Base-by-base conservation (phyloP, 2,797 vertebrate genomes). In the Natrix natrix region DNA sequence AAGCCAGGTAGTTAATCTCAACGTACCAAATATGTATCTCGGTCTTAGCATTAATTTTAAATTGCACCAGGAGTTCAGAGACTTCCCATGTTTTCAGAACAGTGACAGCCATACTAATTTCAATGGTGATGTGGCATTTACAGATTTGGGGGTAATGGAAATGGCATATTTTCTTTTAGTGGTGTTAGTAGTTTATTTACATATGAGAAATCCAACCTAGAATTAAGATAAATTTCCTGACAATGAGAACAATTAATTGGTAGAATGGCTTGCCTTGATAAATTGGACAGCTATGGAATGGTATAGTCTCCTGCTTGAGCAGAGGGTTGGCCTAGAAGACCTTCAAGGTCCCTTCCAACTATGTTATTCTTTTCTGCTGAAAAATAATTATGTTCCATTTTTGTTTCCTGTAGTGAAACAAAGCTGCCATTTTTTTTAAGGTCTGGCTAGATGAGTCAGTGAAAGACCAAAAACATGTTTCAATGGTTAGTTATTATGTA, bases 401-500 rank as follows among this genome's bases (percentile, higher is more conserved):
- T 14, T 14, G 13, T 60, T 90, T 3, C 32, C 11, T 54, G 4
- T 17, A 26, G 4, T 90, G 32, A 69, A 90, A 87, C 8, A 87
- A 13, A 48, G 12, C 32, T 56, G 5, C 83, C n/a, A 57, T 57
- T 13, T 86, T 28, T 54, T 86, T 52, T 13, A 24, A 55, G 0
- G 5, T 22, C 48, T 37, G 28, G 7, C 88, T 32, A 28, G 69
- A 32, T n/a, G 22, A 61, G 3, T 16, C 3, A 63, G 57, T 83
- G 57, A 28, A 59, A 11, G n/a, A 28, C 2, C n/a, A 43, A 74
- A 88, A 91, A 69, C 89, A 13, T 28, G 83, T 74, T 74, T 8
- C 20, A 63, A 86, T 59, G 55, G 86, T 93, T 91, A 60, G 55
- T 90, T n/a, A 93, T 93, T 93, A 87, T 56, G 60, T 16, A 13